Evolutionary conservation across 2,797 vertebrate species (phyloP), one percentile per base, ranked within the genome.

Genomic region (Scarus forsteni): DNA sequence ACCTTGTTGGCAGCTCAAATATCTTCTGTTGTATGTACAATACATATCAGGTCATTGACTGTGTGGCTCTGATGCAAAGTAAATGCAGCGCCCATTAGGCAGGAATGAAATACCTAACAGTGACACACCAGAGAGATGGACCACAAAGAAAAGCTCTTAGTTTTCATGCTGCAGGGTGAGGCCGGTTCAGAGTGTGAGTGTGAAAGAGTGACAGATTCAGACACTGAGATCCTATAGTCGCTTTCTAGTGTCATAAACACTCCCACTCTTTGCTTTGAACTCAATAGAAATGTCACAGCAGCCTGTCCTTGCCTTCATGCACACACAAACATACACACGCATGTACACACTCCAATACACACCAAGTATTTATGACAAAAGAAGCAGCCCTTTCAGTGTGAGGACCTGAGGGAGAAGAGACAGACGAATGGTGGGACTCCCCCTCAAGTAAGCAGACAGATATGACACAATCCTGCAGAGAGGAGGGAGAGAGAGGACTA

Each of bases 371-470:
- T 85, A 85, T 77, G 75, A 91, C 81, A 89, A 85, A 85, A 70
- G 57, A 69, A 79, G 70, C 80, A 65, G 40, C 77, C 70, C 42
- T 78, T 85, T 88, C 64, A 75, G 74, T 64, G 75, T 13, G 77
- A 90, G 88, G 77, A 90, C 91, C 88, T 77, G 73, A 86, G 89
- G 89, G 88, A 90, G 75, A 70, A 71, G 78, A 81, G 44, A 38
- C 57, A 77, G 79, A 79, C 56, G 13, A 81, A 79, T 13, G 57
- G 70, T 78, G 80, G 55, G 80, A 83, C 61, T 81, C 83, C 86
- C 76, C 79, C 69, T 65, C 7, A 73, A 70, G 67, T 84, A 75
- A 73, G 54, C 50, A 80, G 78, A 79, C 61, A 82, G 75, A 66
- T 45, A 70, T 79, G 77, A 75, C 66, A 80, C 71, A 82, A 62